Percentiles rank a stretch among this genome's conserved stretches.
These are phyloP conservation scores for Habrosyne pyritoides DNA, from an alignment of 2,888 invertebrate species.

Conservation along the genomic window DNA sequence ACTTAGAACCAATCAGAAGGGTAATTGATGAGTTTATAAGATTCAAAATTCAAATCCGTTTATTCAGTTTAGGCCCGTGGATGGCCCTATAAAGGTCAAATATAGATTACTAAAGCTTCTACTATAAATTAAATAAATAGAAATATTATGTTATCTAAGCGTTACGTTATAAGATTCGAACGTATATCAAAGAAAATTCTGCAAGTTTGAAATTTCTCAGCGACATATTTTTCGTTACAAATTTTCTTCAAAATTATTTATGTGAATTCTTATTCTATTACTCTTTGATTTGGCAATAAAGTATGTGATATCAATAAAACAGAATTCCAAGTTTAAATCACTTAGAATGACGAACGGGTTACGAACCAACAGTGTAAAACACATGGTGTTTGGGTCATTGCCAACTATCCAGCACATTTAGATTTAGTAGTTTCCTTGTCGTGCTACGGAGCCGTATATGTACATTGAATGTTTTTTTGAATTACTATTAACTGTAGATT, in stretches of 20 bases:
- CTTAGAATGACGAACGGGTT: not conserved
- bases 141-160: too few relatives aligned
- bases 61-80: too few relatives aligned
- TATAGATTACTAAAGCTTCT: too few relatives aligned
- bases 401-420: constrained; percentile 1
- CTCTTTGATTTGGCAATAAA: not conserved
- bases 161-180: too few relatives aligned
- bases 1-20: too few relatives aligned
- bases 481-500: not conserved
- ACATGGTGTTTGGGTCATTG: not conserved
- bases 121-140: too few relatives aligned
- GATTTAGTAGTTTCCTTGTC: constrained; percentile 3
- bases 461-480: not conserved
- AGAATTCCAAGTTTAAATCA: not conserved
- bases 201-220: not conserved
- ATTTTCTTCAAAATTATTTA: too few relatives aligned
- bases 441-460: not conserved
- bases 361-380: not conserved
- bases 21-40: too few relatives aligned
- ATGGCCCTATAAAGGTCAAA: too few relatives aligned
- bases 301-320: not conserved
- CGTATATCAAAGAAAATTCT: too few relatives aligned
- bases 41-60: too few relatives aligned
- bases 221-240: not conserved
- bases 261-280: too few relatives aligned